Base-by-base conservation (phyloP, 2,797 vertebrate species). In the Pseudochromis fuscus region DNA sequence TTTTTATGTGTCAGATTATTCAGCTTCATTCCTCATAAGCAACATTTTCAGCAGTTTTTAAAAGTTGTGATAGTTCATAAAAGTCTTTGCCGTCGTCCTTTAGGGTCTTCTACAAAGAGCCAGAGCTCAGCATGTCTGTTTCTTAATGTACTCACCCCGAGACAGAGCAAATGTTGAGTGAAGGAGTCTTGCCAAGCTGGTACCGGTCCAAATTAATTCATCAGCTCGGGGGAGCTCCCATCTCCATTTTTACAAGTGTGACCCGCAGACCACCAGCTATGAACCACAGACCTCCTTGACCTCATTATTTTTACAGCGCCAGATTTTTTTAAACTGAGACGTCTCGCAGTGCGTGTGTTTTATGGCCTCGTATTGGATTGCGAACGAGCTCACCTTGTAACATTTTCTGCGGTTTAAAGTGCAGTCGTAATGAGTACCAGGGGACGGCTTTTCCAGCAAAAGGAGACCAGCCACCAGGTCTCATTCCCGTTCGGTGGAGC, bases 301-400 rank as follows among this genome's bases (percentile, higher is more conserved):
- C 91, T 93, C 90, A 88, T 93, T 91, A 92, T 74, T 90, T 90
- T 90, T 81, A 84, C 70, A 76, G 72, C 55, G 67, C 66, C 44
- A 78, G 46, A 80, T 64, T 75, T 59, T 82, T 77, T 53, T 62
- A 87, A 83, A 85, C 79, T 21, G 50, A 62, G 49, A 40, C 53
- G 67, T 70, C 42, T 79, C 46, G 27, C 61, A 51, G 27, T 50
- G 51, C 61, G 59, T 4, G 15, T 66, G n/a, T 88, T 92, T 87
- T 83, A 85, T 40, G 45, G 30, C 28, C 55, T 12, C 59, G 6
- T 72, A 68, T 79, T 13, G 15, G 51, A 69, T 84, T 63, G 64
- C 70, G 76, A 73, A 84, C 37, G 3, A 63, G 66, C 38, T 77
- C 71, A 86, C 64, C 78, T 80, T 62, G 23, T 77, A 87, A 83